Conservation (phyloP, 1,140 invertebrate species). For the Sipha flava region DNA sequence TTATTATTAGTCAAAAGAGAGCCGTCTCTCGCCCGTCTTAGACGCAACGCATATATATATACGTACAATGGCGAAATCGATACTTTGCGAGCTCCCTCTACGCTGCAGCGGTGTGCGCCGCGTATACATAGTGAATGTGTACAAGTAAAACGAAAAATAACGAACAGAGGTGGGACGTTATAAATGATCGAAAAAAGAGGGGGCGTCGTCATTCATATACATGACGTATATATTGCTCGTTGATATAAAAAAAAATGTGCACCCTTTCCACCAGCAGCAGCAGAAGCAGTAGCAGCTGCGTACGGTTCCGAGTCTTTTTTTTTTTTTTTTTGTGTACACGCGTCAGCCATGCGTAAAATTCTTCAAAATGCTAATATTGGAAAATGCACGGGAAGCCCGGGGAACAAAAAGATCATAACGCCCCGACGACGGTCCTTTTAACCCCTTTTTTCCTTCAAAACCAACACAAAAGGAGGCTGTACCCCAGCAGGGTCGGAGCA, state of each 20-base stretch:
- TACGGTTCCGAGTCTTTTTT: background rate
- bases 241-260: background rate
- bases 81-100: background rate
- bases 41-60: background rate
- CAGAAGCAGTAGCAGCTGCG: background rate
- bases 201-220: slow-evolving; percentile 15
- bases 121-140: background rate
- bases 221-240: background rate
- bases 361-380: slow-evolving; percentile 27
- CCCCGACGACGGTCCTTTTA: slow-evolving; percentile 1
- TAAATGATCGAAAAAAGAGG: background rate
- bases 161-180: background rate
- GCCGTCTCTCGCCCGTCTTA: background rate
- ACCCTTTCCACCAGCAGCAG: background rate
- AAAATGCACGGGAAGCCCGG: background rate
- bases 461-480: slow-evolving; percentile 2
- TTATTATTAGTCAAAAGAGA: slow-evolving; percentile 8
- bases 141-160: slow-evolving; percentile 11
- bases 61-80: background rate
- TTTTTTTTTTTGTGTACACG: background rate
- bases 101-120: background rate
- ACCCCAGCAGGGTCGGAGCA: background rate
- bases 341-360: slow-evolving; percentile 15
- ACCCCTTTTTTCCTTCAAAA: slow-evolving; percentile 16
- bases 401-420: slow-evolving; percentile 19